Conservation (phyloP, 2,888 invertebrate genomes). For the Leucoma salicis region DNA sequence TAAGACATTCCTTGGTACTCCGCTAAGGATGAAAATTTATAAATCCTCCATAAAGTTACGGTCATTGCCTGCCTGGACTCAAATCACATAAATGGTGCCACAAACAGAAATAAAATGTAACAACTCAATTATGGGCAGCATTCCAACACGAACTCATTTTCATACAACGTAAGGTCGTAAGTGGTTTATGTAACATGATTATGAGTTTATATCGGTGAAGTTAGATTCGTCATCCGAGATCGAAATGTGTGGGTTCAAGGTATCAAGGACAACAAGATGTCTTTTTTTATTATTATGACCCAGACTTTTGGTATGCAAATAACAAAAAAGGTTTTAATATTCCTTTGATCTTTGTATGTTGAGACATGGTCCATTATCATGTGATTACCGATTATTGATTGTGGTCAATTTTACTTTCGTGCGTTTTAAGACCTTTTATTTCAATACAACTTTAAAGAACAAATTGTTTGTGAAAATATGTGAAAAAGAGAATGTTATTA, state of each 20-base stretch:
- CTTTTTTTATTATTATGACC: constrained; percentile 49
- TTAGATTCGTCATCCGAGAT: constrained; percentile 61
- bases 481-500: too few relatives aligned
- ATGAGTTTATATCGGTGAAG: constrained; percentile 29
- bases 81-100: constrained; percentile 51
- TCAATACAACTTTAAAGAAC: too few relatives aligned
- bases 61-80: constrained; percentile 45
- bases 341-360: constrained; percentile 31
- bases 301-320: constrained; percentile 61
- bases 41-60: constrained; percentile 41
- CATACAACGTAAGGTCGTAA: constrained; percentile 24
- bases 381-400: constrained; percentile 12
- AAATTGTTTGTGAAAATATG: too few relatives aligned
- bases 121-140: constrained; percentile 45
- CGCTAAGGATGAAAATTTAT: constrained; percentile 38
- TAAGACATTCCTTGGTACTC: too few relatives aligned
- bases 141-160: constrained; percentile 26
- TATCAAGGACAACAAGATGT: constrained; percentile 66
- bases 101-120: constrained; percentile 40
- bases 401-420: neutral
- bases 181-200: constrained; percentile 11
- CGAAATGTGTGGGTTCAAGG: constrained; percentile 64
- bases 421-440: too few relatives aligned
- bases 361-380: constrained; percentile 27
- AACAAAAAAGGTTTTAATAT: constrained; percentile 46